Evolutionary conservation across 2,797 vertebrate species (phyloP), one percentile per base, ranked within the genome.

Genomic region (Xenopus petersii): DNA sequence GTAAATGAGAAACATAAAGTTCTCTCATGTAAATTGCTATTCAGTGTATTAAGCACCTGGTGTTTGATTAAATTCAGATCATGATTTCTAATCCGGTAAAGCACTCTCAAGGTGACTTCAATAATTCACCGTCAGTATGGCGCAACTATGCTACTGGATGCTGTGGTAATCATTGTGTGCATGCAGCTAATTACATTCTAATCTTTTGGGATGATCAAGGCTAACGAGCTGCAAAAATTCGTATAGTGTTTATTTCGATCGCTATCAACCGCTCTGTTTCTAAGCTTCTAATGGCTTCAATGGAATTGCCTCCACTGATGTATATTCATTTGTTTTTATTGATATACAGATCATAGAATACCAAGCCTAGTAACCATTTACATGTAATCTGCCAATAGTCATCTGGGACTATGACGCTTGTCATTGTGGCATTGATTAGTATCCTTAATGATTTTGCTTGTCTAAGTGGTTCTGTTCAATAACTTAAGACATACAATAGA

Each of bases 21-120:
- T 79, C 76, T 79, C 61, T 73, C 71, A 70, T 79, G 76, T 79
- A 74, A 74, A 70, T 79, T 79, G 67, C 67, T 70, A 79, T 79
- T 79, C 76, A 42, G 75, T 73, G 76, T 79, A 74, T 79, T 79
- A 79, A 66, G 76, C 76, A 79, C 76, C 76, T 79, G 71, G 76
- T 79, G 76, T 79, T 79, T 79, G 76, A 79, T 79, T 79, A 79
- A 79, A 79, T 79, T 79, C 76, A 70, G 76, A 79, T 79, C 71
- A 74, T 79, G 76, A 79, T 79, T 79, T 71, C 62, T 79, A 79
- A 79, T 79, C 76, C 61, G 26, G 71, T 79, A 79, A 74, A 79
- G 76, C 76, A 74, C 76, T 73, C 76, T 74, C 76, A 79, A 79
- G 71, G 76, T 79, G 76, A 79, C 66, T 79, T 79, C 71, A 74